Evolutionary conservation across 2,113 vertebrate genomes (phyloP).

Genomic region (Pluvianellus socialis): DNA sequence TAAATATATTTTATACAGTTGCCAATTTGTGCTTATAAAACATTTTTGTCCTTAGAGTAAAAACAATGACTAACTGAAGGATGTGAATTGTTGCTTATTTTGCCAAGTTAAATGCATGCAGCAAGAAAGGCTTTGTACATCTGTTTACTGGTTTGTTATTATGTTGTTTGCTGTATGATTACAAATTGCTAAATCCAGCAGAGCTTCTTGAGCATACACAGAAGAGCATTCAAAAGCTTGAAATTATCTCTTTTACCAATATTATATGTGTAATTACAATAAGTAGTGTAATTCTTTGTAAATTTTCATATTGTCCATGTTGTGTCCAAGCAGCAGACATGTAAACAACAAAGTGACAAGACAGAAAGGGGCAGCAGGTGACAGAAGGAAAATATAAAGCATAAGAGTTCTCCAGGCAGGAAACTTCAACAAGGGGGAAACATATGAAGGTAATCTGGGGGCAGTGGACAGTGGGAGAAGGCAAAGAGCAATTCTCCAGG

Average conservation of each 20-base stretch:
- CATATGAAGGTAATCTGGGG: background rate
- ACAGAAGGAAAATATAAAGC: background rate
- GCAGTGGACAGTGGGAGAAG: background rate
- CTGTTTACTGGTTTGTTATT: background rate
- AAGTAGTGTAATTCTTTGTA: background rate
- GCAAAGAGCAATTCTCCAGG: fast-evolving
- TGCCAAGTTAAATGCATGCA: background rate
- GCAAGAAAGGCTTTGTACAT: background rate
- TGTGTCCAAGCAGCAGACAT: background rate
- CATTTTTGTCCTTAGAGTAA: background rate
- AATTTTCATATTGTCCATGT: background rate
- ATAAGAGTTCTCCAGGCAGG: background rate
- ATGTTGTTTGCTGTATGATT: background rate
- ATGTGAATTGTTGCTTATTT: background rate
- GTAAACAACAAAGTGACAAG: background rate
- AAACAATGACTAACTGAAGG: background rate
- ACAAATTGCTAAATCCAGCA: background rate
- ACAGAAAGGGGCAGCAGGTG: background rate
- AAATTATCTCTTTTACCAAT: background rate
- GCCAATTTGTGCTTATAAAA: background rate
- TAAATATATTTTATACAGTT: background rate
- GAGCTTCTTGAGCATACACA: background rate
- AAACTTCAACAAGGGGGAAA: background rate
- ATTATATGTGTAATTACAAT: background rate
- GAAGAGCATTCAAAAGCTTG: background rate